Percentiles rank a stretch among this genome's conserved stretches.
Evolutionary conservation across 2,113 vertebrate species (phyloP).

Genomic region (Datnioides undecimradiatus): DNA sequence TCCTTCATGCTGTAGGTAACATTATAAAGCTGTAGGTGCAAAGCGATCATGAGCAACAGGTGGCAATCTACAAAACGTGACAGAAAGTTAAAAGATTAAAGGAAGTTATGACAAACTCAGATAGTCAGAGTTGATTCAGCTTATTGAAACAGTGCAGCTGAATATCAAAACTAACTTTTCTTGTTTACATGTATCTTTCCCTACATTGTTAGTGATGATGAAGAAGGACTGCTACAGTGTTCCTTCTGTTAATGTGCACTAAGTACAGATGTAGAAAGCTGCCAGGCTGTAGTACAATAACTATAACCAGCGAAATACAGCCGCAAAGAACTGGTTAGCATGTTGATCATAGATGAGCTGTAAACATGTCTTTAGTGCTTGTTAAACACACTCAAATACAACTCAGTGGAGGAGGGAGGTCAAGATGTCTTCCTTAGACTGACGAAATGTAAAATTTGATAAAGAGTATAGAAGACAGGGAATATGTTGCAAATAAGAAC

Average conservation of each 20-base stretch:
- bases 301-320: not conserved
- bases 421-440: not conserved
- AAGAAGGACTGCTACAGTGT: not conserved
- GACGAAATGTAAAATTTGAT: conserved; percentile 1
- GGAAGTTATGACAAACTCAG: too few relatives aligned
- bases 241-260: not conserved
- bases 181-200: too few relatives aligned
- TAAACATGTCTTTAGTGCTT: not conserved
- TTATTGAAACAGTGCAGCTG: too few relatives aligned
- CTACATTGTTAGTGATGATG: too few relatives aligned
- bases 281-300: not conserved
- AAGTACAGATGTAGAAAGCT: not conserved
- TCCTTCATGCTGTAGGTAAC: not conserved
- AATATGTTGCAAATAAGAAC: conserved; percentile 6
- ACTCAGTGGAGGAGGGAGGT: not conserved
- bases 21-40: not conserved
- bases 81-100: not conserved
- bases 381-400: not conserved
- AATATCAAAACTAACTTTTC: too few relatives aligned
- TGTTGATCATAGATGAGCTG: not conserved
- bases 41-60: not conserved
- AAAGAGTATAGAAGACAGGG: not conserved
- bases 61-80: not conserved
- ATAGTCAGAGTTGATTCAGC: too few relatives aligned
- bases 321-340: not conserved